Conservation (phyloP, 2,797 vertebrate genomes). For the Gadopsis marmoratus region DNA sequence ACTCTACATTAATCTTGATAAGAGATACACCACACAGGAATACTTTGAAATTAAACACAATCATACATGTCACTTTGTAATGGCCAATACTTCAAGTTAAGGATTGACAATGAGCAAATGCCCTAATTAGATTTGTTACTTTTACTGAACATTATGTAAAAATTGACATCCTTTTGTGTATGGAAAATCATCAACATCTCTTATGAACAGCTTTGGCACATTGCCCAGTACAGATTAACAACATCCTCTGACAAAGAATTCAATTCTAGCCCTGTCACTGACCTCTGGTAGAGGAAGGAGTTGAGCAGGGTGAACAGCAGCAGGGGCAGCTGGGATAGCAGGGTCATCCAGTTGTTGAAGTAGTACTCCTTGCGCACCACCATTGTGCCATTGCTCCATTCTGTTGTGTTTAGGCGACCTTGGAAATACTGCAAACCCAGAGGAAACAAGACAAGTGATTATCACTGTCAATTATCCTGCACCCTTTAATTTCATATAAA, state of each 20-base stretch:
- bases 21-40: not conserved
- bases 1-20: not conserved
- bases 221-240: no score
- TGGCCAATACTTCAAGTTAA: not conserved
- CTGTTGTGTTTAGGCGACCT: conserved; percentile 74
- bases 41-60: not conserved
- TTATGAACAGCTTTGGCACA: not conserved
- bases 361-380: conserved; percentile 77
- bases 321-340: conserved; percentile 92
- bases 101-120: not conserved
- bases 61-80: not conserved
- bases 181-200: not conserved
- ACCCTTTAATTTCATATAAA: not conserved
- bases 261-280: conserved; percentile 30
- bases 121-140: no score
- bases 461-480: not conserved
- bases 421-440: conserved; percentile 88
- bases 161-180: no score
- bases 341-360: conserved; percentile 94
- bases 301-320: conserved; percentile 93
- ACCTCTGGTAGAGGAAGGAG: conserved; percentile 93
- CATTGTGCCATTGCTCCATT: conserved; percentile 68
- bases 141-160: not conserved
- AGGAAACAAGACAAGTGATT: not conserved
- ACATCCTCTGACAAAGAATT: not conserved